Conservation (phyloP, 2,797 vertebrate genomes). For the Columba guinea region DNA sequence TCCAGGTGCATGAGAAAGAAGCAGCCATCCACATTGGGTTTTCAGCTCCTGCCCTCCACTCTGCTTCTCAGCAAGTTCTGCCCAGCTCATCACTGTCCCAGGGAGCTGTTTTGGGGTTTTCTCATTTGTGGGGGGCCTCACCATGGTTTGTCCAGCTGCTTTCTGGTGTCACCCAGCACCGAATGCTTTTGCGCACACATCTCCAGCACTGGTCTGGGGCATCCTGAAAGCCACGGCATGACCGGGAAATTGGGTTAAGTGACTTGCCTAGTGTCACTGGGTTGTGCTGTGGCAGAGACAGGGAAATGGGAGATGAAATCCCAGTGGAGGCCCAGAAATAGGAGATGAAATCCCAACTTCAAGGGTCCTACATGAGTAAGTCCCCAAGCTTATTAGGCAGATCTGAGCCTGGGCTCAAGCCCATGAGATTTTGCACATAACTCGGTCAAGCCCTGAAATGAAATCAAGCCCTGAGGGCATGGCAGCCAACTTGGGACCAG, state of each 20-base stretch:
- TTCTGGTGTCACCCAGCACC: neutral
- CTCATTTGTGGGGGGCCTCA: neutral
- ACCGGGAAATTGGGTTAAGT: neutral
- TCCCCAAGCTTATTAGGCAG: neutral
- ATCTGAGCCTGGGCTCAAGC: neutral
- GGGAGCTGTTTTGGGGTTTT: neutral
- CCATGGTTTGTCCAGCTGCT: neutral
- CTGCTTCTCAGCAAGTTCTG: neutral
- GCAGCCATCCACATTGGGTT: neutral
- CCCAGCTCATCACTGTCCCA: neutral
- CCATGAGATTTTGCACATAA: neutral
- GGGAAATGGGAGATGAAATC: neutral
- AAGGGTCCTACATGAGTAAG: neutral
- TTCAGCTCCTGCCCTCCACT: neutral
- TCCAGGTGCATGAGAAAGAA: neutral
- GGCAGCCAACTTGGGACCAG: neutral
- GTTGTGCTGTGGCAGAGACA: neutral
- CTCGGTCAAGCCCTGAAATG: neutral
- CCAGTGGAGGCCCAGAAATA: neutral
- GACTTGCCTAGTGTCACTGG: neutral
- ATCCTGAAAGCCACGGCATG: neutral
- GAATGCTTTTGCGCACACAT: neutral
- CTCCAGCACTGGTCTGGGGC: neutral
- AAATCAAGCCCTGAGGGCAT: neutral
- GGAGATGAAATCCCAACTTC: neutral